Evolutionary conservation across 2,888 invertebrate genomes (phyloP).

Genomic region (Tubiluchus corallicola): DNA sequence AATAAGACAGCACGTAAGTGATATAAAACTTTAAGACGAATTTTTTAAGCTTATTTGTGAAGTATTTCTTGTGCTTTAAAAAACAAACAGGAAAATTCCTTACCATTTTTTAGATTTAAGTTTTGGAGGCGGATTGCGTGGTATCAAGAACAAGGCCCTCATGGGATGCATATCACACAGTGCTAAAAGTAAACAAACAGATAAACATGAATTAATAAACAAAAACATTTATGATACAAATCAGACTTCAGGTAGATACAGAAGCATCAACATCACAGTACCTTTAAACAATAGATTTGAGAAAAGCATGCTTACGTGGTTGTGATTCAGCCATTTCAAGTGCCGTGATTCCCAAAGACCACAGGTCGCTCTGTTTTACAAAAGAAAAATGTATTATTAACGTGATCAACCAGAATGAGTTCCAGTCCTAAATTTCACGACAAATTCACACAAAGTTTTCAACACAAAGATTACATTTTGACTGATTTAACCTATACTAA

Average conservation of each 20-base stretch:
- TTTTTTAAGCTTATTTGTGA: no score
- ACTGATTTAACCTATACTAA: no score
- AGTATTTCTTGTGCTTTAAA: no score
- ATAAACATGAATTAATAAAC: conserved; percentile 7
- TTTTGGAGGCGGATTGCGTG: conserved; percentile 89
- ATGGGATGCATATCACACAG: conserved; percentile 99
- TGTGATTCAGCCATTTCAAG: conserved; percentile 99
- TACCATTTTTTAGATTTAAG: conserved; percentile 91
- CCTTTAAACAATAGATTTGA: background rate
- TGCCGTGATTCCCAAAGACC: conserved; percentile 73
- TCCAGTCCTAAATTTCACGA: no score
- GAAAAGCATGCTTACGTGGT: conserved; percentile 41
- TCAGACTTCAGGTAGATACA: conserved; percentile 7
- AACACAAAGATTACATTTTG: no score
- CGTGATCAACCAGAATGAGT: no score
- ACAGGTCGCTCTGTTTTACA: conserved; percentile 34
- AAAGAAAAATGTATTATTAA: no score
- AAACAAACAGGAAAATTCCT: no score
- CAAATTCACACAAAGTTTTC: no score
- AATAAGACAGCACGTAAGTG: no score
- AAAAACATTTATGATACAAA: background rate
- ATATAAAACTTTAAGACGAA: no score
- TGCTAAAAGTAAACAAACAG: conserved; percentile 31
- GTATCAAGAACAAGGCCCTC: conserved; percentile 94
- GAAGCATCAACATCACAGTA: background rate